Evolutionary conservation across 2,888 invertebrate genomes (phyloP).

Genomic region (Lepidochitona cinerea): DNA sequence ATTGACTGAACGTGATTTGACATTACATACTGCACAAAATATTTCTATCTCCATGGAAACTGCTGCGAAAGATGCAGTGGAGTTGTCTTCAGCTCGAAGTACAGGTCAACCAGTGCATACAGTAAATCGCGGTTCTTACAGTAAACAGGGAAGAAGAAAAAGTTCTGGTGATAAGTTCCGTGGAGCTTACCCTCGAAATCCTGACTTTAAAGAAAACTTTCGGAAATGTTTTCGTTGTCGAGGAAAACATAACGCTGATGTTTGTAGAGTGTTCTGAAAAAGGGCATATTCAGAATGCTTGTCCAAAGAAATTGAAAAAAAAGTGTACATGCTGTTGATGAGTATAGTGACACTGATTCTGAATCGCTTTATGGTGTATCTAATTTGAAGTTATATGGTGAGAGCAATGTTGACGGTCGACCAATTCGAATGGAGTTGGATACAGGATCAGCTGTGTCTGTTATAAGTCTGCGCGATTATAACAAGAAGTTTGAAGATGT

Average conservation of each 20-base stretch:
- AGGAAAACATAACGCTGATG: constrained; percentile 2
- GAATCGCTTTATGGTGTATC: background rate
- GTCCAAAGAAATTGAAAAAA: constrained; percentile 4
- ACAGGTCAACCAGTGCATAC: background rate
- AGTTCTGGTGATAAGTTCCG: background rate
- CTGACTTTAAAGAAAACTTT: background rate
- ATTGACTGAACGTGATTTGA: constrained; percentile 17
- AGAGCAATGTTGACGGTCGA: constrained; percentile 3
- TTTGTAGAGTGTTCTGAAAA: constrained; percentile 10
- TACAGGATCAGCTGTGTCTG: constrained; percentile 5
- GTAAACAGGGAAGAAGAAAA: background rate
- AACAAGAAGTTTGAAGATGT: background rate
- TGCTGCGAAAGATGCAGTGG: constrained; percentile 18
- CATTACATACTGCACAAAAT: constrained; percentile 15
- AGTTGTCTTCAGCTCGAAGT: constrained; percentile 8
- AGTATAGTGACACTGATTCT: background rate
- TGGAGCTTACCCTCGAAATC: background rate
- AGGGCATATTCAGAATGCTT: constrained; percentile 8
- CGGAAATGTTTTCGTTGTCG: constrained; percentile 9
- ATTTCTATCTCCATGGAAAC: constrained; percentile 29
- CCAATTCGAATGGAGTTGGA: constrained; percentile 31
- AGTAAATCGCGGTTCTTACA: background rate
- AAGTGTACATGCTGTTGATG: background rate
- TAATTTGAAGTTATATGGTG: background rate
- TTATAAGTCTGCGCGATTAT: background rate